A percentile compares a stretch with the other conserved stretches of the same genome.
Evolutionary conservation across 2,888 invertebrate genomes (phyloP).

Genomic region (Drosophila lutescens): DNA sequence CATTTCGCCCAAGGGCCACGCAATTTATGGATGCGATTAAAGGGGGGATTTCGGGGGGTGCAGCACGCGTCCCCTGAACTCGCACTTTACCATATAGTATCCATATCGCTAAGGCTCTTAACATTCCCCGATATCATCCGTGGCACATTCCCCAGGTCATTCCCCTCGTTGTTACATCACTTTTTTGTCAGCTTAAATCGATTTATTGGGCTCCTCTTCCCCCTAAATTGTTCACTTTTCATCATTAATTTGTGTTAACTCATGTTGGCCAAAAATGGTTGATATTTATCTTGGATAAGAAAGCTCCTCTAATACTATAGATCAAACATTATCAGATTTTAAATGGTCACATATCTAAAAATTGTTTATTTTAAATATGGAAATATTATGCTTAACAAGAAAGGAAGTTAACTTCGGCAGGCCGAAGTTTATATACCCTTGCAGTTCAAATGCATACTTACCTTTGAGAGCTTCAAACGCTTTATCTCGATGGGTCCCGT

Average conservation of each 20-base stretch:
- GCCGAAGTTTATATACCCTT: no score
- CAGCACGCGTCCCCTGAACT: constrained; percentile 1
- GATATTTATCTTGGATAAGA: background rate
- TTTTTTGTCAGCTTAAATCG: constrained; percentile 29
- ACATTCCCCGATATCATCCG: constrained; percentile 15
- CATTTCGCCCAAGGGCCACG: constrained; percentile 25
- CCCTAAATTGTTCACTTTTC: constrained; percentile 11
- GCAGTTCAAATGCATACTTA: no score
- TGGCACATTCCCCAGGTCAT: constrained; percentile 28
- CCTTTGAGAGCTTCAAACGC: no score
- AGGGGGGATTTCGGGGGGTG: background rate
- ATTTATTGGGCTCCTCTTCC: constrained; percentile 13
- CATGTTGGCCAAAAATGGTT: background rate
- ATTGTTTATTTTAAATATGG: no score
- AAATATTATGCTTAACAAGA: no score
- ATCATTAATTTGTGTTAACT: constrained; percentile 14
- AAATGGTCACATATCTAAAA: no score
- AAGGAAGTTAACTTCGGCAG: no score
- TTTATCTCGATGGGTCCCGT: no score
- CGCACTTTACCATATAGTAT: background rate
- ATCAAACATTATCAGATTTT: no score
- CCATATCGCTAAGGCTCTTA: background rate
- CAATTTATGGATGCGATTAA: constrained; percentile 33
- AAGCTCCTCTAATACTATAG: no score
- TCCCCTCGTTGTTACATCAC: constrained; percentile 25